Conservation (phyloP, 2,113 vertebrate species). For the Chloebia gouldiae region DNA sequence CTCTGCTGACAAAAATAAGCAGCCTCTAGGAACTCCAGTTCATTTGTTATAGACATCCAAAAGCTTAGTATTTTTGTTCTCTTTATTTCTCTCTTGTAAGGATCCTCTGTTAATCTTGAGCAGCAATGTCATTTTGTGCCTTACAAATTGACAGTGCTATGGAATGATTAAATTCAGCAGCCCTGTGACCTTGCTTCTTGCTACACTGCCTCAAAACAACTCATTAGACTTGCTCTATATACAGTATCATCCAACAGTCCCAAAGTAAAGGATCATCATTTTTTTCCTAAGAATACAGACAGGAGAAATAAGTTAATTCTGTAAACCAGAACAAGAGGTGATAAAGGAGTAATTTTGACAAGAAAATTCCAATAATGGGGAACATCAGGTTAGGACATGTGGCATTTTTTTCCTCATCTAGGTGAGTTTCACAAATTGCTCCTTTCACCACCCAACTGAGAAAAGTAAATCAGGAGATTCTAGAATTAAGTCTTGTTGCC, state of each 20-base stretch:
- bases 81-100: neutral
- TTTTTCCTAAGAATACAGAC: neutral
- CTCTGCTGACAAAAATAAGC: neutral
- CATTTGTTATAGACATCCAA: neutral
- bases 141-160: neutral
- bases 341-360: neutral
- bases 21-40: neutral
- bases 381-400: neutral
- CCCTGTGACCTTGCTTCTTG: neutral
- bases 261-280: neutral
- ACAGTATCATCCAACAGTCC: neutral
- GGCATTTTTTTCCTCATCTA: neutral
- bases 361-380: neutral
- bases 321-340: neutral
- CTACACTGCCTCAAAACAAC: neutral
- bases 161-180: neutral
- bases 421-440: neutral
- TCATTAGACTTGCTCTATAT: neutral
- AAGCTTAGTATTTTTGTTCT: neutral
- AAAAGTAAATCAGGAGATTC: neutral
- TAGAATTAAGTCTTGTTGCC: neutral
- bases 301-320: neutral
- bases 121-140: neutral
- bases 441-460: neutral
- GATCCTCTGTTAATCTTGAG: neutral